Evolutionary conservation across 1,140 invertebrate genomes (phyloP).

Genomic region (Melanaphis sacchari): DNA sequence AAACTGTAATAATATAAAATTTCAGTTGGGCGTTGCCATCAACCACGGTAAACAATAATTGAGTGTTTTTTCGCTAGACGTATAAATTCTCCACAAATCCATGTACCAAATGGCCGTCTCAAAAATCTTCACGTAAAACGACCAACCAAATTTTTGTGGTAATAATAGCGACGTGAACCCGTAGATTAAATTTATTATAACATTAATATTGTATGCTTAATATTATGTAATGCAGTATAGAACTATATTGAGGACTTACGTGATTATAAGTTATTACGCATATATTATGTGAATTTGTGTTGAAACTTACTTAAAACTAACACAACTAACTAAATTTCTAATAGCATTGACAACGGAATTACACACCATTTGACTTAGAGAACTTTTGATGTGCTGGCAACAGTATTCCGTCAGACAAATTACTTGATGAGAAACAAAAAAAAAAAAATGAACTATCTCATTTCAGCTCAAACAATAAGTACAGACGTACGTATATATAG

Average conservation of each 20-base stretch:
- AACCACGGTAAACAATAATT: not conserved
- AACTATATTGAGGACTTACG: not conserved
- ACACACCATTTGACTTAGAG: not conserved
- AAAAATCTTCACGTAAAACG: not conserved
- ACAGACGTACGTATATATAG: no score
- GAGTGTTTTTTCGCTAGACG: not conserved
- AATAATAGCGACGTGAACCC: no score
- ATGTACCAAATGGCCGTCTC: not conserved
- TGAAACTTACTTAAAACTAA: not conserved
- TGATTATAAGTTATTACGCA: not conserved
- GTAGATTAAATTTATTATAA: not conserved
- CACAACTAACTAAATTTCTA: not conserved
- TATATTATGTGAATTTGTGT: slow-evolving; percentile 2
- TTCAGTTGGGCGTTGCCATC: not conserved
- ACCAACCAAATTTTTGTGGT: not conserved
- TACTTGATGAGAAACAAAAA: not conserved
- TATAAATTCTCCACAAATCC: not conserved
- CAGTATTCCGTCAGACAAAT: not conserved
- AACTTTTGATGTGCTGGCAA: not conserved
- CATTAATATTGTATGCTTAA: not conserved
- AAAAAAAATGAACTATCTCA: not conserved
- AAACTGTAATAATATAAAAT: not conserved
- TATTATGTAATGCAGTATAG: not conserved
- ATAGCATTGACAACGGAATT: not conserved
- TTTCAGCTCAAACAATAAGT: not conserved